Conservation (phyloP, 2,113 vertebrate genomes). For the Gasterosteus nipponicus region DNA sequence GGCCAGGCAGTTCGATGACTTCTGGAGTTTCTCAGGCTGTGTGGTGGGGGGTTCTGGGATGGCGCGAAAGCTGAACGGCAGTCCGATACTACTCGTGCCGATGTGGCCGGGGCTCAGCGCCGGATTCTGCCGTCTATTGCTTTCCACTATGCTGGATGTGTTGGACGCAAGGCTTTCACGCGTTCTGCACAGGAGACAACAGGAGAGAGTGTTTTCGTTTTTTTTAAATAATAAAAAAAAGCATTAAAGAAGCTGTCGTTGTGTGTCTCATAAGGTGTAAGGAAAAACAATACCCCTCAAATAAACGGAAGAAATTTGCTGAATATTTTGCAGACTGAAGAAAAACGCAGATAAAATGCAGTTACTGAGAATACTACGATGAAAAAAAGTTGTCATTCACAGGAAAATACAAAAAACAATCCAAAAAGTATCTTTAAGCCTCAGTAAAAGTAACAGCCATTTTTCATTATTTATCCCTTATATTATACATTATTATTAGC, state of each 20-base stretch:
- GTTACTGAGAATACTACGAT: not conserved
- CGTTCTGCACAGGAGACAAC: constrained; percentile 83
- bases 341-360: constrained; percentile 5
- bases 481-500: not conserved
- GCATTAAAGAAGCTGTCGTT: not conserved
- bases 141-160: constrained; percentile 98
- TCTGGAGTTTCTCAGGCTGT: constrained; percentile 97
- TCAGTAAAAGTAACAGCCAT: not conserved
- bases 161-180: constrained; percentile 99
- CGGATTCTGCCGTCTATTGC: constrained; percentile 96
- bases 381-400: not conserved
- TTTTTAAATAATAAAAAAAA: not conserved
- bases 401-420: not conserved
- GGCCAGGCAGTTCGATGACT: constrained; percentile 97
- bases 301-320: constrained; percentile 1
- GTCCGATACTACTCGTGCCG: constrained; percentile 84
- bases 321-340: not conserved
- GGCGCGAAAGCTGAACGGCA: constrained; percentile 93
- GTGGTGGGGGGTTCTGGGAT: constrained; percentile 87
- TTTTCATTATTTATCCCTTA: not conserved
- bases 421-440: not conserved
- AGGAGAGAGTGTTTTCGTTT: not conserved
- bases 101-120: constrained; percentile 94
- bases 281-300: constrained; percentile 2
- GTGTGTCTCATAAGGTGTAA: not conserved